These are phyloP conservation scores for Colletes gigas DNA, from an alignment of 1,140 invertebrate genomes.

Conservation along the genomic window DNA sequence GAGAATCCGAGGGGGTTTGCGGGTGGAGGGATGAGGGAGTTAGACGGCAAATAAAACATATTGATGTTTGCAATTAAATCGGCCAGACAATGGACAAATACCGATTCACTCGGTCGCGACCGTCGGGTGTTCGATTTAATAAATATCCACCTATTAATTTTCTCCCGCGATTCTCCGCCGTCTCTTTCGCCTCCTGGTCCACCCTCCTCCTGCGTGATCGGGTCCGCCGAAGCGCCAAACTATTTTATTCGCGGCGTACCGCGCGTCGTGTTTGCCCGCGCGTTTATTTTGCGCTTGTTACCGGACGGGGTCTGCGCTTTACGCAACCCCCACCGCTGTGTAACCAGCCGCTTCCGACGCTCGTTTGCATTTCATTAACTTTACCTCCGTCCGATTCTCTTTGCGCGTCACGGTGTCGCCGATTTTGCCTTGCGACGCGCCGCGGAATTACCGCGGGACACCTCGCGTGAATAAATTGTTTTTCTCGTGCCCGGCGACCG, in stretches of 20 bases:
- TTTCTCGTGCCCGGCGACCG: neutral
- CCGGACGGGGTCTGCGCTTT: slow-evolving; percentile 43
- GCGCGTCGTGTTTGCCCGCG: slow-evolving; percentile 58
- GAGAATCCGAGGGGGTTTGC: neutral
- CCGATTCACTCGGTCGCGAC: slow-evolving; percentile 61
- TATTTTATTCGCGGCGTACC: slow-evolving; percentile 66
- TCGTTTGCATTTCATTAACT: slow-evolving; percentile 77
- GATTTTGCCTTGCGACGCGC: slow-evolving; percentile 43
- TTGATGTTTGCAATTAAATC: slow-evolving; percentile 79
- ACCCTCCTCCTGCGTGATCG: neutral
- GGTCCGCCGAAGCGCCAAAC: slow-evolving; percentile 36
- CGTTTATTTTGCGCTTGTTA: slow-evolving; percentile 71
- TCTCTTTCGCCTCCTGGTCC: slow-evolving; percentile 41
- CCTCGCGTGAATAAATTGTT: slow-evolving; percentile 27
- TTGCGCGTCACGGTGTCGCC: slow-evolving; percentile 43
- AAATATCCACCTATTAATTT: slow-evolving; percentile 76
- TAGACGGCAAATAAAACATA: slow-evolving; percentile 74
- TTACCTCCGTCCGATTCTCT: slow-evolving; percentile 60
- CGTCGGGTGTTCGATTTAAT: slow-evolving; percentile 72
- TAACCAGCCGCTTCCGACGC: slow-evolving; percentile 58
- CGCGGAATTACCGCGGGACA: slow-evolving; percentile 26
- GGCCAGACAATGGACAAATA: slow-evolving; percentile 77
- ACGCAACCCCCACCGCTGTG: slow-evolving; percentile 41
- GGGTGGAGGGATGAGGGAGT: slow-evolving; percentile 11
- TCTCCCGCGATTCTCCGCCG: slow-evolving; percentile 43